A percentile compares a stretch with the other conserved stretches of the same genome.
These are phyloP conservation scores for Natator depressus DNA, from an alignment of 2,113 vertebrate genomes.

Conservation along the genomic window DNA sequence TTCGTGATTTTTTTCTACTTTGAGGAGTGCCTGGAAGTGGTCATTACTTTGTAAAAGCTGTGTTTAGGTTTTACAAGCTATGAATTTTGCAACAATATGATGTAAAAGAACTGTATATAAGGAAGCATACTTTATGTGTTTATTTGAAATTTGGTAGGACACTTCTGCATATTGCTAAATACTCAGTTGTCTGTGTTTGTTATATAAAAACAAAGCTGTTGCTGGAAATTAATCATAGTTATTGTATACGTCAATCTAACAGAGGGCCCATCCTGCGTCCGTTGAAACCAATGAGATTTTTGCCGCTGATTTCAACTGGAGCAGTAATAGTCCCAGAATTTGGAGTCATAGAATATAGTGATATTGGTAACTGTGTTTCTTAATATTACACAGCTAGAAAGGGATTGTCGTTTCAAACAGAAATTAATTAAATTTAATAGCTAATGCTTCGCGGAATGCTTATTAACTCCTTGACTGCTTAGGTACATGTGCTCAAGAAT, in stretches of 20 bases:
- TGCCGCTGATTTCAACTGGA: background rate
- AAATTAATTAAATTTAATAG: background rate
- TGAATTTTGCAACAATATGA: background rate
- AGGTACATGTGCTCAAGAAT: background rate
- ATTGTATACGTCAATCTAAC: background rate
- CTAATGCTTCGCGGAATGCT: background rate
- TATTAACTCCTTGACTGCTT: background rate
- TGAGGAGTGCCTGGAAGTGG: background rate
- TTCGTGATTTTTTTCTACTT: rapidly evolving
- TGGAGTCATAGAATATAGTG: background rate
- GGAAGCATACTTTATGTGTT: rapidly evolving
- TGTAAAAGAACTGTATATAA: background rate
- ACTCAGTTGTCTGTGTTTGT: background rate
- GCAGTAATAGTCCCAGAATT: background rate
- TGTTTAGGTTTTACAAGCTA: background rate
- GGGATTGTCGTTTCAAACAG: background rate
- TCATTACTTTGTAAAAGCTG: background rate
- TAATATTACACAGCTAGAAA: background rate
- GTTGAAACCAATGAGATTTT: background rate
- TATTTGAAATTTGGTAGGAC: background rate
- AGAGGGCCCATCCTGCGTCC: background rate
- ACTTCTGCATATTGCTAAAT: background rate
- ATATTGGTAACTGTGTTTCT: background rate
- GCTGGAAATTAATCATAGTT: background rate
- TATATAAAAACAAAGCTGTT: background rate